Evolutionary conservation across 1,140 invertebrate species (phyloP), one percentile per base, ranked within the genome.

Genomic region (Bemisia tabaci): DNA sequence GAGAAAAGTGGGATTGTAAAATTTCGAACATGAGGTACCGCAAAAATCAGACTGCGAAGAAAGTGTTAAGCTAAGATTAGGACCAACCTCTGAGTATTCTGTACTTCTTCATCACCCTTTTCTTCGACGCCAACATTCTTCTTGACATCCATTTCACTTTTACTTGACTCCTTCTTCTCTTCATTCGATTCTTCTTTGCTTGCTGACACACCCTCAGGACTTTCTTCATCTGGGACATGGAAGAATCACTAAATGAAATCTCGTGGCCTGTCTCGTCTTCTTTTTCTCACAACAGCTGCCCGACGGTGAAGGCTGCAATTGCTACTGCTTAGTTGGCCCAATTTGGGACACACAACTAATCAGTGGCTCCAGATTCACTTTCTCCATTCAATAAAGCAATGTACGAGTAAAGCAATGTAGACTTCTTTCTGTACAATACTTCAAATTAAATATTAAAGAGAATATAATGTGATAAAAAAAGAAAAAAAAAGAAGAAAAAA

Each of bases 81-180:
- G 17, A 48, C 33, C 33, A 48, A 48, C 33, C 33, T 48, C 33
- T 48, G 33, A 48, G 33, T 48, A 48, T 48, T 48, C 17, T 70
- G 22, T 78, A 76, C 60, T 78, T 77, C 61, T 77, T 78, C 67
- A 77, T 79, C 25, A 77, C 75, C 63, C 75, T 77, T 71, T 79
- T 77, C 61, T 79, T 75, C 33, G 17, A 17, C 33, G 33, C 70
- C 62, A 58, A 48, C 64, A 64, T 33, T 59, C 69, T 26, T 78
- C 78, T 79, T 80, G 65, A 73, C 70, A 27, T 78, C 75, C 64
- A n/a, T 26, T 25, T 60, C 59, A 68, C 63, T 60, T 59, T 66
- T 60, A 22, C 60, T 61, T 2, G 59, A 22, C 27, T 66, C 60
- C 26, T 66, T 60, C 60, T 66, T 59, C 25, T 12, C 26, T 59